Evolutionary conservation across 2,113 vertebrate genomes (phyloP).

Genomic region (Archilochus colubris): DNA sequence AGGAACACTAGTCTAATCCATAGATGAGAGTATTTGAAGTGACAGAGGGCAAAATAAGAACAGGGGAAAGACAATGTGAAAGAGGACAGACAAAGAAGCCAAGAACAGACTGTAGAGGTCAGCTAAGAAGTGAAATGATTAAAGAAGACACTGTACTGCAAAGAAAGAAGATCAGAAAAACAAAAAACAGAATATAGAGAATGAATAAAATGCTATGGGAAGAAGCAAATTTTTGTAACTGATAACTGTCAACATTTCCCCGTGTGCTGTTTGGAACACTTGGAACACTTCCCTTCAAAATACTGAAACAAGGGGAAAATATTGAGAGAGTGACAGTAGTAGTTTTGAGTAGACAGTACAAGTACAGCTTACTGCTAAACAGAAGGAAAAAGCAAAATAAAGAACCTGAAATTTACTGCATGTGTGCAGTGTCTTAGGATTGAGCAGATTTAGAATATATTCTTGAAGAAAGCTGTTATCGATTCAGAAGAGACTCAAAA

Average conservation of each 20-base stretch:
- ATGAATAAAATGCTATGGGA: not conserved
- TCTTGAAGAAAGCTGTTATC: not conserved
- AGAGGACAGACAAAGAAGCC: not conserved
- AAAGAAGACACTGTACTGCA: not conserved
- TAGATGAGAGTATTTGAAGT: not conserved
- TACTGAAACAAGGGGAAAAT: not conserved
- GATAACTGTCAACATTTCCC: not conserved
- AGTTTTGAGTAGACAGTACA: not conserved
- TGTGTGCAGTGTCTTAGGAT: not conserved
- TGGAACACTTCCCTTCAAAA: not conserved
- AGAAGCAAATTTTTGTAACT: not conserved
- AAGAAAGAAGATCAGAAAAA: not conserved
- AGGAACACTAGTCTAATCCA: not conserved
- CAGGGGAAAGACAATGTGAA: not conserved
- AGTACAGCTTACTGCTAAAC: not conserved
- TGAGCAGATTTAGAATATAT: not conserved
- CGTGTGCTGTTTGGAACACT: not conserved
- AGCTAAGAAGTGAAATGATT: constrained; percentile 15
- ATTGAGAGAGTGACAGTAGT: not conserved
- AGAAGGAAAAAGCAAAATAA: not conserved
- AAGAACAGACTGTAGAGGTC: not conserved
- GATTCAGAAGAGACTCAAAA: not conserved
- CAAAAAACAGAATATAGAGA: not conserved
- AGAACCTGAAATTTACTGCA: not conserved
- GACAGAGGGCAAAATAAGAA: constrained; percentile 17